Conservation (phyloP, 2,888 invertebrate species). For the Patella caerulea region DNA sequence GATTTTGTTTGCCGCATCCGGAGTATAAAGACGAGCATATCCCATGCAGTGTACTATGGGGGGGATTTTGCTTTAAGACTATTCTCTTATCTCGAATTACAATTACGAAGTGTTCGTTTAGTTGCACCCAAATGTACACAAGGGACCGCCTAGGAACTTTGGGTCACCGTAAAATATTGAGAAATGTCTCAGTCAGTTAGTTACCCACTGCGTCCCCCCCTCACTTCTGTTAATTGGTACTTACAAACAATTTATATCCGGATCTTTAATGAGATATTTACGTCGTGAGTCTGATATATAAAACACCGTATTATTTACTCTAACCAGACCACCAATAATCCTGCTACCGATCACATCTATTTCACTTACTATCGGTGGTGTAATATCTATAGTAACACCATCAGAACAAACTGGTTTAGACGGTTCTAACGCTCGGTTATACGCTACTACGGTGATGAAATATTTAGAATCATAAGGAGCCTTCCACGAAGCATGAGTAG, state of each 20-base stretch:
- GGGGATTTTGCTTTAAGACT: too few species aligned
- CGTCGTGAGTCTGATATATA: neutral
- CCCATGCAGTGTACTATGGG: too few species aligned
- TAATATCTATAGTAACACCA: constrained; percentile 45
- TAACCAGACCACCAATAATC: constrained; percentile 40
- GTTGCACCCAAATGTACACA: too few species aligned
- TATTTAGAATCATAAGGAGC: constrained; percentile 43
- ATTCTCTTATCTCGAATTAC: too few species aligned
- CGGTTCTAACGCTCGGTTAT: constrained; percentile 49
- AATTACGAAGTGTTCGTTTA: too few species aligned
- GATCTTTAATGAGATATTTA: neutral
- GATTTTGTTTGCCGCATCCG: too few species aligned
- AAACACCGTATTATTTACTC: neutral
- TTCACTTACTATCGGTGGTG: constrained; percentile 33
- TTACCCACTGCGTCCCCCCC: too few species aligned
- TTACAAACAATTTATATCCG: neutral
- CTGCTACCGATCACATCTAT: constrained; percentile 37
- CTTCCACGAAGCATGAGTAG: constrained; percentile 31
- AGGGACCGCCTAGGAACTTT: too few species aligned
- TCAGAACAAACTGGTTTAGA: constrained; percentile 55
- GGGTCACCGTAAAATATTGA: too few species aligned
- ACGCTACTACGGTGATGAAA: constrained; percentile 52
- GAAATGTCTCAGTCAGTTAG: too few species aligned
- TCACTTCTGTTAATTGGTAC: neutral
- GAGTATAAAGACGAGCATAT: too few species aligned